Conservation (phyloP, 2,797 vertebrate genomes). For the Heliangelus exortis region DNA sequence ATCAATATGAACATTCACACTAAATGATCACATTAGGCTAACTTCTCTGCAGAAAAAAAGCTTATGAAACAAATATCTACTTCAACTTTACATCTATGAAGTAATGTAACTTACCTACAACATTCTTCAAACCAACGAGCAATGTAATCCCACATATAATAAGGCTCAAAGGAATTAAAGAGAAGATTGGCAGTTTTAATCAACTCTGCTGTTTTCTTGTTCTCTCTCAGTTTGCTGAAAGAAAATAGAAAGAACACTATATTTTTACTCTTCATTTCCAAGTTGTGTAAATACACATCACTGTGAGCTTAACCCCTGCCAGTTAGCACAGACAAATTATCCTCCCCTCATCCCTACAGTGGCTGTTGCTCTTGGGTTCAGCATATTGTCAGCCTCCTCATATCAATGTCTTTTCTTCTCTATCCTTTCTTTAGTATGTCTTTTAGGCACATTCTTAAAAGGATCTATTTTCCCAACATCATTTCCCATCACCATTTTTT, state of each 20-base stretch:
- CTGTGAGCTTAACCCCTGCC: neutral
- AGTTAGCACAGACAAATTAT: neutral
- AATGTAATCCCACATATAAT: constrained; percentile 99
- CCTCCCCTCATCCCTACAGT: neutral
- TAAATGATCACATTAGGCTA: neutral
- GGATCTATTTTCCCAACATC: neutral
- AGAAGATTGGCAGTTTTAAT: constrained; percentile 99
- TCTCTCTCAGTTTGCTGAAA: constrained; percentile 94
- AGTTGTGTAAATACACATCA: neutral
- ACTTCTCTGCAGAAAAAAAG: neutral
- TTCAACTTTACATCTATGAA: neutral
- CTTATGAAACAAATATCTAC: neutral
- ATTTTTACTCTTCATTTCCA: neutral
- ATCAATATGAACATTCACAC: neutral
- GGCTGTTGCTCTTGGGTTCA: neutral
- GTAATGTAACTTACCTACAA: constrained; percentile 86
- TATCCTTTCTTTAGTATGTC: neutral
- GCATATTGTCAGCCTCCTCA: neutral
- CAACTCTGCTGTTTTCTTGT: constrained; percentile 96
- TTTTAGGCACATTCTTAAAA: neutral
- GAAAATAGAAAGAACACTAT: constrained; percentile 1
- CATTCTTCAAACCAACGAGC: constrained; percentile 98
- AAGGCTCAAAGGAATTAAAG: constrained; percentile 99
- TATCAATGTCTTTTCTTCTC: neutral
- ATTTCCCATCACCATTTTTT: neutral